A percentile compares a stretch with the other conserved stretches of the same genome.
These are phyloP conservation scores for Macquaria ambigua DNA, from an alignment of 2,113 vertebrate genomes.

Conservation along the genomic window DNA sequence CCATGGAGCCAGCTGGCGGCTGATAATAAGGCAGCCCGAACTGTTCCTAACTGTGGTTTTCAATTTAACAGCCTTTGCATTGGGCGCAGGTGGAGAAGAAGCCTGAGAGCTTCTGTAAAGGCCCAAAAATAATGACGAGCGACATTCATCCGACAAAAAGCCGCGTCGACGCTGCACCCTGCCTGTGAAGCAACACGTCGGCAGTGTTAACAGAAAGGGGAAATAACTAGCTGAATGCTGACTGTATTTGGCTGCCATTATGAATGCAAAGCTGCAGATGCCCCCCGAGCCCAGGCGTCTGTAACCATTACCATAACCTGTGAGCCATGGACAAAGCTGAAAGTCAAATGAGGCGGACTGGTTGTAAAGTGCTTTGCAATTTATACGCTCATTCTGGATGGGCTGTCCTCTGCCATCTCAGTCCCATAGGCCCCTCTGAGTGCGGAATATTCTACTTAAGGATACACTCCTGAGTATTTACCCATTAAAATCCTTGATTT, in stretches of 20 bases:
- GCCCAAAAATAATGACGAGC: slow-evolving; percentile 43
- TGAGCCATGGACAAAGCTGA: slow-evolving; percentile 63
- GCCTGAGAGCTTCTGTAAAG: slow-evolving; percentile 30
- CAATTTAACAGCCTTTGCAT: slow-evolving; percentile 37
- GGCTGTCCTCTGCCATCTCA: slow-evolving; percentile 31
- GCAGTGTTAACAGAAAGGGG: slow-evolving; percentile 30
- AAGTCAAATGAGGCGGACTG: slow-evolving; percentile 66
- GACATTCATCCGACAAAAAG: slow-evolving; percentile 52
- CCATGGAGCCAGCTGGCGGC: slow-evolving; percentile 76
- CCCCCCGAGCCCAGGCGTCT: slow-evolving; percentile 24
- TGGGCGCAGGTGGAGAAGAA: slow-evolving; percentile 54
- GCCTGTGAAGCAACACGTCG: slow-evolving; percentile 21
- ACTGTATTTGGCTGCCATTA: slow-evolving; percentile 35
- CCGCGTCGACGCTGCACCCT: slow-evolving; percentile 23
- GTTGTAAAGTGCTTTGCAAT: slow-evolving; percentile 56
- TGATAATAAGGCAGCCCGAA: slow-evolving; percentile 73
- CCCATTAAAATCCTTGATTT: slow-evolving; percentile 29
- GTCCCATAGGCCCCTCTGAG: slow-evolving; percentile 35
- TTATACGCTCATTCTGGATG: slow-evolving; percentile 45
- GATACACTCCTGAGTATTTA: slow-evolving; percentile 11
- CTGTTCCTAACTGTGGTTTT: slow-evolving; percentile 73
- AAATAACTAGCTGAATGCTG: slow-evolving; percentile 38
- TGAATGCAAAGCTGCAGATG: slow-evolving; percentile 46
- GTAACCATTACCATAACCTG: slow-evolving; percentile 57
- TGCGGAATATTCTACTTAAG: neutral